Evolutionary conservation across 92 coral and sea anemone species (phyloP).

Genomic region (Bergia puertoricense): DNA sequence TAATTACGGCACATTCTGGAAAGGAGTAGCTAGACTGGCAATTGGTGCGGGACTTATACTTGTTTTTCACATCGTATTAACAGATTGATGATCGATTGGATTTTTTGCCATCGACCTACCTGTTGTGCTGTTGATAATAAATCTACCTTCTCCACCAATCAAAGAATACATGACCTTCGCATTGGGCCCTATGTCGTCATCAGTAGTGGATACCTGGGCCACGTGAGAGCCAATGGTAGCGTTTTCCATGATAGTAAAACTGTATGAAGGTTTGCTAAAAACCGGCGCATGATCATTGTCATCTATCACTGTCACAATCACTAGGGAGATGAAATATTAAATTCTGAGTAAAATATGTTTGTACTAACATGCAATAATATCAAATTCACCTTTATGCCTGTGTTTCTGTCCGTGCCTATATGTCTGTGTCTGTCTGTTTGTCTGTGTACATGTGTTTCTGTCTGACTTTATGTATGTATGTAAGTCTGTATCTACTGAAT

Average conservation of each 20-base stretch:
- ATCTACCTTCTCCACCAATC: constrained; percentile 45
- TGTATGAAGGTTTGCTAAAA: constrained; percentile 46
- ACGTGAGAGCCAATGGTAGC: constrained; percentile 44
- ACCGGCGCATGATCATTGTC: constrained; percentile 48
- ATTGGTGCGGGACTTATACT: too few relatives aligned
- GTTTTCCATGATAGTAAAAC: constrained; percentile 37
- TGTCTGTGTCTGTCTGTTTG: too few relatives aligned
- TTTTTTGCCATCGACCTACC: constrained; percentile 13
- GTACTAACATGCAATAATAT: too few relatives aligned
- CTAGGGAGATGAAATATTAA: background rate
- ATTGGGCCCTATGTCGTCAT: constrained; percentile 55
- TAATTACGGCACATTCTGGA: too few relatives aligned
- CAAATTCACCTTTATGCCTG: too few relatives aligned
- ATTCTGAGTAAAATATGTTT: background rate
- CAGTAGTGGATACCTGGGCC: constrained; percentile 50
- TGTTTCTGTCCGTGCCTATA: too few relatives aligned
- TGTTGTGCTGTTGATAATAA: constrained; percentile 48
- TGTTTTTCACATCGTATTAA: too few relatives aligned
- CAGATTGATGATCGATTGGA: background rate
- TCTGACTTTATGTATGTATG: too few relatives aligned
- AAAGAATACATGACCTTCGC: constrained; percentile 50
- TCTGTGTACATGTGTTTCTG: too few relatives aligned
- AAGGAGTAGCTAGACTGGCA: too few relatives aligned
- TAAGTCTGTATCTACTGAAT: too few relatives aligned
- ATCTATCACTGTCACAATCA: constrained; percentile 49